Percentiles rank a stretch among this genome's conserved stretches.
Evolutionary conservation across 2,113 vertebrate genomes (phyloP).

Genomic region (Chrysemys picta): DNA sequence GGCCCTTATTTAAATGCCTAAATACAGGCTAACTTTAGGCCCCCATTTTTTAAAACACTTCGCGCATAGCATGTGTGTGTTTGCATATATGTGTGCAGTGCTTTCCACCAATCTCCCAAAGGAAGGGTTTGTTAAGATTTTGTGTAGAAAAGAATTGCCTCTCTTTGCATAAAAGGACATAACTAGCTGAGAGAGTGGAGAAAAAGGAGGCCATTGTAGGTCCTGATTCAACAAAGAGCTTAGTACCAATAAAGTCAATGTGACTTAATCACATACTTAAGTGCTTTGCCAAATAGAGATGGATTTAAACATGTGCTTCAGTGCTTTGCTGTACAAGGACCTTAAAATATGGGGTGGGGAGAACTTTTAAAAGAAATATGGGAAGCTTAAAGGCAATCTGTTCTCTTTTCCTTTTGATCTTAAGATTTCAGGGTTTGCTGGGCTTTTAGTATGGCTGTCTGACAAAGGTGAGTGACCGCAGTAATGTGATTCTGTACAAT

Average conservation of each 20-base stretch:
- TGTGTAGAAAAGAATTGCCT: not conserved
- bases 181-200: not conserved
- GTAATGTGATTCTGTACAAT: not conserved
- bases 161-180: not conserved
- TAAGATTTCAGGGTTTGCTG: not conserved
- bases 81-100: not conserved
- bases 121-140: not conserved
- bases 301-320: not conserved
- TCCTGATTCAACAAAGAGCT: not conserved
- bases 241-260: no score
- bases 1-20: rapidly evolving
- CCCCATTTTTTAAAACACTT: not conserved
- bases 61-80: not conserved
- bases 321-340: not conserved
- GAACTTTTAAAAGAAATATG: not conserved
- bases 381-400: not conserved
- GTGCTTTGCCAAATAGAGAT: not conserved
- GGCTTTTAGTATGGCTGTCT: not conserved
- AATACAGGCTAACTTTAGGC: not conserved
- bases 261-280: not conserved
- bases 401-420: not conserved
- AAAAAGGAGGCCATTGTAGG: not conserved
- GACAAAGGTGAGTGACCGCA: not conserved
- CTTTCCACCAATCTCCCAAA: not conserved
- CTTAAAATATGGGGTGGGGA: not conserved